These are phyloP conservation scores for Spinibarbus caldwelli DNA, from an alignment of 2,797 vertebrate species.

Conservation along the genomic window DNA sequence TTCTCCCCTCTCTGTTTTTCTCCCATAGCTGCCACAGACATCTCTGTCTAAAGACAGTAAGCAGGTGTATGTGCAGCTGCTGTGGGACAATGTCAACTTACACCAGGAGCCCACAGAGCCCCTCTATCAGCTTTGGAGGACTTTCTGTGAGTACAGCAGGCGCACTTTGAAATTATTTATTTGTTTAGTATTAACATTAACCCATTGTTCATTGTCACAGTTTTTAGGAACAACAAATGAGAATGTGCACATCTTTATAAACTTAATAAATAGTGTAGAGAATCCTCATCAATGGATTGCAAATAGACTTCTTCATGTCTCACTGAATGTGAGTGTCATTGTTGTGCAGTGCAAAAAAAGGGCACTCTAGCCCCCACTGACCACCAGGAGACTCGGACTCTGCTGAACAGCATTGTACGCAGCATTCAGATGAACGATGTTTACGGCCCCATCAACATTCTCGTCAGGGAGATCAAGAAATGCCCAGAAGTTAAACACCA, in stretches of 20 bases:
- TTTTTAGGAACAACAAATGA: not conserved
- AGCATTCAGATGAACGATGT: conserved; percentile 95
- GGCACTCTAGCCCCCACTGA: conserved; percentile 79
- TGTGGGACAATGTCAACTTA: conserved; percentile 98
- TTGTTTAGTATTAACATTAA: too few species aligned
- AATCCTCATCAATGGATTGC: too few species aligned
- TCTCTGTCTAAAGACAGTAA: conserved; percentile 94
- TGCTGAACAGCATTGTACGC: conserved; percentile 88
- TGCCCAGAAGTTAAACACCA: conserved; percentile 84
- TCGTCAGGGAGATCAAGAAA: conserved; percentile 81
- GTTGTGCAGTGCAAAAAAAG: conserved; percentile 83
- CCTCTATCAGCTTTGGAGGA: conserved; percentile 92
- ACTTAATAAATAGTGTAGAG: too few species aligned
- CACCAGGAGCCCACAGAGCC: conserved; percentile 91
- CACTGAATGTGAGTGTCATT: conserved; percentile 5
- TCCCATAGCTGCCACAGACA: conserved; percentile 87
- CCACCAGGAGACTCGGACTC: conserved; percentile 83
- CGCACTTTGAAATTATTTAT: not conserved
- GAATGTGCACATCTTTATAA: too few species aligned
- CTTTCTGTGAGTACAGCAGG: conserved; percentile 83
- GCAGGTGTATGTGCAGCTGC: conserved; percentile 90
- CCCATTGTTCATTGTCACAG: too few species aligned
- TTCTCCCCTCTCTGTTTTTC: conserved; percentile 38
- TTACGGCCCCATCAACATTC: conserved; percentile 86
- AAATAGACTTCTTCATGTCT: too few species aligned